These are phyloP conservation scores for Thereva unica DNA, from an alignment of 2,888 invertebrate species.

Conservation along the genomic window DNA sequence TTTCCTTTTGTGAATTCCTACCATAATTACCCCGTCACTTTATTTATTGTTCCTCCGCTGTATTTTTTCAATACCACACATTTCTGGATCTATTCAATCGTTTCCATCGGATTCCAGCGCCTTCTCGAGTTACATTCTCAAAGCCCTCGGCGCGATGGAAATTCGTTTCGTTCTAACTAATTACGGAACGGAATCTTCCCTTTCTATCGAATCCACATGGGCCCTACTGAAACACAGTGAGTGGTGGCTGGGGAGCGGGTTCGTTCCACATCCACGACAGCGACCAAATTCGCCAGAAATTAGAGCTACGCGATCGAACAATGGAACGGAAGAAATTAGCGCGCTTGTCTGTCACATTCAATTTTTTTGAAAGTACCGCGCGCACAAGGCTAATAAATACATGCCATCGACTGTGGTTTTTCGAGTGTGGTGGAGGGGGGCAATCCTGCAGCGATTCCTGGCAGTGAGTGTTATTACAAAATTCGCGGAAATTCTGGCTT, in stretches of 20 bases:
- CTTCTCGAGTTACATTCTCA: constrained; percentile 35
- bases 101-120: constrained; percentile 31
- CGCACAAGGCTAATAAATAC: constrained; percentile 39
- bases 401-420: not conserved
- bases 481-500: not conserved
- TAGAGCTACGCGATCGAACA: constrained; percentile 47
- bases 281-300: constrained; percentile 35
- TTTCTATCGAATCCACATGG: too few relatives aligned
- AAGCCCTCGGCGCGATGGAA: not conserved
- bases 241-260: too few relatives aligned
- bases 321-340: constrained; percentile 53
- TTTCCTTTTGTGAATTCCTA: not conserved
- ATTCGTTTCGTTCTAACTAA: too few relatives aligned
- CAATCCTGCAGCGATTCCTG: too few relatives aligned
- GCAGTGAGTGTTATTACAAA: not conserved
- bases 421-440: constrained; percentile 3
- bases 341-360: constrained; percentile 59
- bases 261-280: too few relatives aligned
- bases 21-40: constrained; percentile 41
- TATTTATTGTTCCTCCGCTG: constrained; percentile 6
- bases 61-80: not conserved
- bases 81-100: not conserved
- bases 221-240: too few relatives aligned
- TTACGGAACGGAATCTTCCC: too few relatives aligned
- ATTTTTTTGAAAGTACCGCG: constrained; percentile 46